These are phyloP conservation scores for Ctenopoma multispine DNA, from an alignment of 2,797 vertebrate species.

Conservation along the genomic window DNA sequence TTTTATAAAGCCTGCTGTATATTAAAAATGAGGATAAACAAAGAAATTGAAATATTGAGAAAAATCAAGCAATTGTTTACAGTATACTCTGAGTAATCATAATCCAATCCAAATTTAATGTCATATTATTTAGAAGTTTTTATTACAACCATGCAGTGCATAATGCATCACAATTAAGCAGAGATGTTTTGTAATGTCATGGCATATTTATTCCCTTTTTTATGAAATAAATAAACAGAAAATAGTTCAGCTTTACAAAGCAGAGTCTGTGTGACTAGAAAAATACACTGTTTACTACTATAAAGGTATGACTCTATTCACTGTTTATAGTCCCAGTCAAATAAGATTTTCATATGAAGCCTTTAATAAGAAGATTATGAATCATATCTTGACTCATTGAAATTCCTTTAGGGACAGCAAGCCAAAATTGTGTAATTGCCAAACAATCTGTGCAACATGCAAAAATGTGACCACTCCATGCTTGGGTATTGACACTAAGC, in stretches of 20 bases:
- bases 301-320: neutral
- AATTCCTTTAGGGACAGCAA: neutral
- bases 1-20: conserved; percentile 25
- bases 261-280: neutral
- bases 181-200: conserved; percentile 36
- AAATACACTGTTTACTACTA: neutral
- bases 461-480: neutral
- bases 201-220: conserved; percentile 59
- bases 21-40: conserved; percentile 15
- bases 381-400: neutral
- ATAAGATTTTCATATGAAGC: neutral
- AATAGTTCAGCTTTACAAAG: conserved; percentile 22
- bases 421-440: neutral
- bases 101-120: conserved; percentile 41
- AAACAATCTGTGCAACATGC: neutral
- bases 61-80: conserved; percentile 58
- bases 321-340: neutral
- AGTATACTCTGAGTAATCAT: conserved; percentile 37
- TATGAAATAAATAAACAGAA: conserved; percentile 53
- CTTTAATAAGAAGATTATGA: neutral
- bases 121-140: conserved; percentile 23
- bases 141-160: conserved; percentile 11
- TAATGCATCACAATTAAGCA: conserved; percentile 28
- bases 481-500: conserved; percentile 1
- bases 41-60: conserved; percentile 10